These are phyloP conservation scores for Argopecten irradians DNA, from an alignment of 1,140 invertebrate genomes.

Conservation along the genomic window DNA sequence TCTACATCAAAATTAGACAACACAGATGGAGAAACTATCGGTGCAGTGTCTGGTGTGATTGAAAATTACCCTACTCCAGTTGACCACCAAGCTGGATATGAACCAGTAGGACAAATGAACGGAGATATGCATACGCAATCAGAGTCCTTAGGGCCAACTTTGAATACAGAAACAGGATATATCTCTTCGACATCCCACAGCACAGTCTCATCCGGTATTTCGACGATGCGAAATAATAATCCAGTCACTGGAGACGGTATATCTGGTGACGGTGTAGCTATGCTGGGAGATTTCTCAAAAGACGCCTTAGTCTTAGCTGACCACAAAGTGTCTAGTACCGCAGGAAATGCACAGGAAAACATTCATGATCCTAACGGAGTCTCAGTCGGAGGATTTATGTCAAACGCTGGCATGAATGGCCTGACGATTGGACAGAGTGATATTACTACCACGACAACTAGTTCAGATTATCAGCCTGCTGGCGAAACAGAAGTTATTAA, in stretches of 20 bases:
- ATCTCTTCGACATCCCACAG: background rate
- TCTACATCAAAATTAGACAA: background rate
- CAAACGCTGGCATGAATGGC: background rate
- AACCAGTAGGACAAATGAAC: background rate
- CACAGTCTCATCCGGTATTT: background rate
- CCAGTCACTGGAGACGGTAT: too few relatives aligned
- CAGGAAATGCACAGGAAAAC: background rate
- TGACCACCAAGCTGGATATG: background rate
- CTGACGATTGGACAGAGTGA: background rate
- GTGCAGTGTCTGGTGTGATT: background rate
- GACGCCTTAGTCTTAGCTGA: background rate
- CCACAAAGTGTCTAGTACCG: background rate
- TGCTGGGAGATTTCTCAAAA: background rate
- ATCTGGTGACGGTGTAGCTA: background rate
- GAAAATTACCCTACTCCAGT: background rate
- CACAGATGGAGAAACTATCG: background rate
- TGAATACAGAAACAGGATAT: background rate
- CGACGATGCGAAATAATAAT: background rate
- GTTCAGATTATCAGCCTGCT: background rate
- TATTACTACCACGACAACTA: background rate
- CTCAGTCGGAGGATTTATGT: background rate
- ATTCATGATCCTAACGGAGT: background rate
- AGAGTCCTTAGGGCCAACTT: too few relatives aligned
- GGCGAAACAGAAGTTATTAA: background rate
- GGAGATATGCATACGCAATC: background rate